A percentile compares a stretch with the other conserved stretches of the same genome.
Evolutionary conservation across 2,888 invertebrate species (phyloP).

Genomic region (Liopterus haemorrhoidalis): DNA sequence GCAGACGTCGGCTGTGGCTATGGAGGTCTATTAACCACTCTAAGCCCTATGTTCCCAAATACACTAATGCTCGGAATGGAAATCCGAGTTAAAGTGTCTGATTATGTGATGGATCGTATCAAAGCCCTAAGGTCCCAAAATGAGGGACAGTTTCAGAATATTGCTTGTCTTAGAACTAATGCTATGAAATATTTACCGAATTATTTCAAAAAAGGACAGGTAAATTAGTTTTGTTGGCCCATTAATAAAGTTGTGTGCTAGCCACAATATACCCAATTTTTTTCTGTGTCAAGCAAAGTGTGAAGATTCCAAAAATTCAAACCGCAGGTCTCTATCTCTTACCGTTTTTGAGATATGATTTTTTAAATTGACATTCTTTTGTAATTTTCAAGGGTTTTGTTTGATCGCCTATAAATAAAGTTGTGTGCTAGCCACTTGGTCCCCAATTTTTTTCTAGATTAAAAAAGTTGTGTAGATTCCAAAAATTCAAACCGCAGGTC

Average conservation of each 20-base stretch:
- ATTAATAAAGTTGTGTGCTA: conserved; percentile 4
- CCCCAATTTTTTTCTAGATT: too few species aligned
- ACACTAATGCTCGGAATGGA: conserved; percentile 90
- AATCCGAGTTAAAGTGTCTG: conserved; percentile 96
- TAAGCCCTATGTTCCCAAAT: conserved; percentile 87
- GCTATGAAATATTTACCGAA: conserved; percentile 99
- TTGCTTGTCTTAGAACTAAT: conserved; percentile 92
- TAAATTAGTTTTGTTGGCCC: conserved; percentile 40
- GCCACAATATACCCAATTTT: conserved; percentile 3
- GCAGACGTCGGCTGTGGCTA: conserved; percentile 98
- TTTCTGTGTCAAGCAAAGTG: conserved; percentile 10
- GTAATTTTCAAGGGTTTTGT: too few species aligned
- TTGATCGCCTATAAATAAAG: too few species aligned
- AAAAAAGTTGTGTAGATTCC: too few species aligned
- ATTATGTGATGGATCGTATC: conserved; percentile 94
- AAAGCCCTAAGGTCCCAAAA: conserved; percentile 73
- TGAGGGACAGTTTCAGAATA: conserved; percentile 77
- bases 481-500: too few species aligned
- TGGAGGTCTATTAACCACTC: conserved; percentile 87
- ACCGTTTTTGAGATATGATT: too few species aligned
- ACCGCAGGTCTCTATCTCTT: too few species aligned
- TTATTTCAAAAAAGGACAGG: conserved; percentile 91
- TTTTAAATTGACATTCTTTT: too few species aligned
- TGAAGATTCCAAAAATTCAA: neutral
- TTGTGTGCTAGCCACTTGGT: too few species aligned